phyloP scores from a whole-genome alignment of 2,888 invertebrate species.

The Parochlus steinenii region DNA sequence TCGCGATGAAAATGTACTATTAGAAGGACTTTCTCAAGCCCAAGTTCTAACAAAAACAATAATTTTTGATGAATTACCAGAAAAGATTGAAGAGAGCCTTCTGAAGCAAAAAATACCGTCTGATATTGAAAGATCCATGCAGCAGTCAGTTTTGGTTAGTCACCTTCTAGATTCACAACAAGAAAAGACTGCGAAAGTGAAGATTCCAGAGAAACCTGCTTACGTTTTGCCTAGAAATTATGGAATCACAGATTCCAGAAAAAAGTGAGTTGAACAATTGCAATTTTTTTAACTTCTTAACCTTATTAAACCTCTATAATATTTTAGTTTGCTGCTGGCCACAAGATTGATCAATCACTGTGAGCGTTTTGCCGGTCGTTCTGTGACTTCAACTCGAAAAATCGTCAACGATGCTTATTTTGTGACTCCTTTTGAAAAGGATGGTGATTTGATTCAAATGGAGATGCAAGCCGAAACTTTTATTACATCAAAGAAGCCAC shows the following conservation, averaged over 20 bases:
- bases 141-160: slow-evolving; percentile 43
- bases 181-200: slow-evolving; percentile 54
- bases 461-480: slow-evolving; percentile 46
- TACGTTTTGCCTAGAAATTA: slow-evolving; percentile 52
- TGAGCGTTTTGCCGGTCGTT: slow-evolving; percentile 41
- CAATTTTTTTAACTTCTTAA: background rate
- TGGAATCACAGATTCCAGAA: slow-evolving; percentile 54
- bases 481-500: slow-evolving; percentile 42
- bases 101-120: slow-evolving; percentile 33
- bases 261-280: slow-evolving; percentile 39
- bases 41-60: slow-evolving; percentile 67
- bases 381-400: slow-evolving; percentile 37
- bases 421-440: slow-evolving; percentile 40
- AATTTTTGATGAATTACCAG: slow-evolving; percentile 42
- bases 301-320: slow-evolving; percentile 10
- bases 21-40: slow-evolving; percentile 62
- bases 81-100: slow-evolving; percentile 36
- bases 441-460: slow-evolving; percentile 44
- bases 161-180: slow-evolving; percentile 65
- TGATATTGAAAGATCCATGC: slow-evolving; percentile 39
- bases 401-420: slow-evolving; percentile 41
- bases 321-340: slow-evolving; percentile 44
- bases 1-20: slow-evolving; percentile 42
- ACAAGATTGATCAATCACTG: slow-evolving; percentile 49
- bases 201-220: slow-evolving; percentile 51